Base-by-base conservation (phyloP, 2,888 invertebrate species). In the Drosophila mettleri region DNA sequence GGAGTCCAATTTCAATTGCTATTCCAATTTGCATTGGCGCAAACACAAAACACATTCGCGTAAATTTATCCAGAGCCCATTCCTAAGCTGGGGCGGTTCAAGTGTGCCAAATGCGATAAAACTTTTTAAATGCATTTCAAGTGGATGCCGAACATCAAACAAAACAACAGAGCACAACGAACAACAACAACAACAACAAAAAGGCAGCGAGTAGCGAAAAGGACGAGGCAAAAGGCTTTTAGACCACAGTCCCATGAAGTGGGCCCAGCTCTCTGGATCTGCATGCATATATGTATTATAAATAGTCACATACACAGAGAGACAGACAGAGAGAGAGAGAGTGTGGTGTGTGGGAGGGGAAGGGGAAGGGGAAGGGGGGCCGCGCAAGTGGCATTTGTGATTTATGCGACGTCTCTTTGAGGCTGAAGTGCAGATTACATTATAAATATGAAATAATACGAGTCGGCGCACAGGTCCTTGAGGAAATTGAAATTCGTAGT, bases 361-460 rank as follows among this genome's bases (percentile, higher is more conserved):
- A 9, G 24, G 12, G 7, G 29, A 0, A 18, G 4, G n/a, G 12
- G 7, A 4, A 1, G 12, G 5, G 20, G 36, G 29, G 1, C 43
- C 36, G 24, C 46, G 72, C 69, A 76, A 76, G 78, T 79, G 79
- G 79, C 70, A 69, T 76, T 76, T 79, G 75, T 88, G 88, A 81
- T 81, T 81, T 81, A 87, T 81, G 81, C 75, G 84, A 68, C 80
- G 74, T 80, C 84, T 69, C 81, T 86, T 86, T 83, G 86, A 80
- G 80, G 68, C 69, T 86, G 64, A 88, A 83, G 83, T 83, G 83
- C 81, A 86, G 83, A 86, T 83, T 83, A 88, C 87, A 83, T 83
- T 83, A 88, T 83, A 88, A 83, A 88, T 83, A 83, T 83, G 87
- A 88, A 83, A 88, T 83, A 83, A 83, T 86, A 74, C 74, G 38